Evolutionary conservation across 2,888 invertebrate species (phyloP).

Genomic region (Tinea trinotella): DNA sequence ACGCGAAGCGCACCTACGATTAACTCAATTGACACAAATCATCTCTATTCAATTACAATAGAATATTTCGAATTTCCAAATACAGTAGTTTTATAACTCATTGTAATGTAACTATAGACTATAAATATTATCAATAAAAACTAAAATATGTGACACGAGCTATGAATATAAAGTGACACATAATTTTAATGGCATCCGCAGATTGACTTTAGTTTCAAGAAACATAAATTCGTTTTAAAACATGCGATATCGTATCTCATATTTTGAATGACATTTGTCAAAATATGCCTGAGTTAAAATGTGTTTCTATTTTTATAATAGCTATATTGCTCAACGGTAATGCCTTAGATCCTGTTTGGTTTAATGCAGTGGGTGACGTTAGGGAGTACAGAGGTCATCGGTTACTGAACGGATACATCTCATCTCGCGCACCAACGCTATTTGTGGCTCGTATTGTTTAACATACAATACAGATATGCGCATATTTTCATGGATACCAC

Average conservation of each 20-base stretch:
- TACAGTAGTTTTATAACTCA: slow-evolving; percentile 10
- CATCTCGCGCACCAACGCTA: slow-evolving; percentile 26
- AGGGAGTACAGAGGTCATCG: slow-evolving; percentile 48
- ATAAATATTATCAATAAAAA: slow-evolving; percentile 11
- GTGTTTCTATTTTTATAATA: slow-evolving; percentile 14
- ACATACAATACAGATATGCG: slow-evolving; percentile 57
- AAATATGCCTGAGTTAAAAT: slow-evolving; percentile 15
- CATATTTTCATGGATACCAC: slow-evolving; percentile 36
- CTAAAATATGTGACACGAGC: slow-evolving; percentile 1
- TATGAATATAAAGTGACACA: slow-evolving; percentile 10
- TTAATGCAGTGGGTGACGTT: slow-evolving; percentile 24
- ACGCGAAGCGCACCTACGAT: not conserved
- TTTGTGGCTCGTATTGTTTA: slow-evolving; percentile 33
- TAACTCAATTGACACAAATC: not conserved
- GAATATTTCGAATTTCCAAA: not conserved
- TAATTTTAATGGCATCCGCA: not conserved
- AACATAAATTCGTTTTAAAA: slow-evolving; percentile 1
- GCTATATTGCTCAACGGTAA: slow-evolving; percentile 26
- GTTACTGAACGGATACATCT: slow-evolving; percentile 49
- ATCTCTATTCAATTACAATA: not conserved
- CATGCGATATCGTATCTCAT: slow-evolving; percentile 14
- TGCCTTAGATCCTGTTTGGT: slow-evolving; percentile 39
- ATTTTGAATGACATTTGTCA: slow-evolving; percentile 22
- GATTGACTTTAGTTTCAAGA: not conserved
- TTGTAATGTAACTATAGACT: slow-evolving; percentile 2